Base-by-base conservation (phyloP, 2,888 invertebrate species). In the Lapara coniferarum region DNA sequence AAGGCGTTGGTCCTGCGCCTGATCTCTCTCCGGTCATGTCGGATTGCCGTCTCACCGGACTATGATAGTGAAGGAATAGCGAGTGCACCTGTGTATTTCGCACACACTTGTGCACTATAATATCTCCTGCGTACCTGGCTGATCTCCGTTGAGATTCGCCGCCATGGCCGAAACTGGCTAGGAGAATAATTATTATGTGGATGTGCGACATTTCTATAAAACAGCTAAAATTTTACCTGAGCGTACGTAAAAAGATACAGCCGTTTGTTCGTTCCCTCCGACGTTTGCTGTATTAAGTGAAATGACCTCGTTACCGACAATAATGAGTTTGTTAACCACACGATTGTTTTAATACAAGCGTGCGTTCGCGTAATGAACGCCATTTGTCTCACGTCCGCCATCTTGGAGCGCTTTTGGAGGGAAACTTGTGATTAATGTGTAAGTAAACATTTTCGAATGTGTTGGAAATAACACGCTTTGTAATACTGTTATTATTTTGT, bases 291-390 rank as follows among this genome's bases (percentile, higher is more conserved):
- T 82, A 85, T 84, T 81, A 85, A 82, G 81, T 82, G 78, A 74
- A 81, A 85, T 85, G 67, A 80, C 78, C 74, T 84, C 82, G 73
- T 86, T 85, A 84, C 72, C 58, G 72, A 77, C 79, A 71, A 76
- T 85, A 84, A 85, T 85, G 84, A 81, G 83, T 76, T 84, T 79
- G 81, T 84, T 83, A 83, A 75, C 82, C 75, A 73, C 76, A 73
- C 77, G 75, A 82, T 81, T 81, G 85, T 82, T 81, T 82, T 82
- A 80, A 82, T 80, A 80, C 81, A 78, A 78, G 66, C 75, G 67
- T 69, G 74, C 72, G 75, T 70, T 58, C 70, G 66, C 72, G 71
- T 81, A 81, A 80, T 76, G 81, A 75, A 75, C 70, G 72, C 74
- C 68, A 81, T 84, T 82, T 79, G 78, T 83, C 72, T 71, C 67